Percentiles rank a stretch among this genome's conserved stretches.
These are phyloP conservation scores for Cheilinus undulatus DNA, from an alignment of 2,113 vertebrate genomes.

Conservation along the genomic window DNA sequence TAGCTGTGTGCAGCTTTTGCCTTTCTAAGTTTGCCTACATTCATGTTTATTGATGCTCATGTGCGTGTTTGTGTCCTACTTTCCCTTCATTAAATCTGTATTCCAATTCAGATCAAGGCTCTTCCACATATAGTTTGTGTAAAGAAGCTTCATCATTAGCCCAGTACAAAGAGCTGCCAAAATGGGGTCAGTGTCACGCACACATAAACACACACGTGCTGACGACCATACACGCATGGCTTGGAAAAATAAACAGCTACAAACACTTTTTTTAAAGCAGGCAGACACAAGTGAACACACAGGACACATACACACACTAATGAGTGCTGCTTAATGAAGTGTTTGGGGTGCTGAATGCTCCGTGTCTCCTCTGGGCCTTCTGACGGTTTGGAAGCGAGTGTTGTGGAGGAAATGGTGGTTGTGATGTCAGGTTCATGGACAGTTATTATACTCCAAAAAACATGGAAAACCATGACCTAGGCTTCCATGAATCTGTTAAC, in stretches of 20 bases:
- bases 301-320: conserved; percentile 56
- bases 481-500: background rate
- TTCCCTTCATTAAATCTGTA: conserved; percentile 74
- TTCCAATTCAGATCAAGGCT: conserved; percentile 81
- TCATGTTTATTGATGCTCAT: conserved; percentile 47
- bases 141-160: conserved; percentile 81
- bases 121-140: conserved; percentile 73
- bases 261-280: conserved; percentile 37
- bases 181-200: conserved; percentile 72
- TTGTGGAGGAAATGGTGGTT: background rate
- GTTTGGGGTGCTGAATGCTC: conserved; percentile 20
- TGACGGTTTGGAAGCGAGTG: conserved; percentile 7
- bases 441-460: background rate
- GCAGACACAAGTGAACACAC: conserved; percentile 20
- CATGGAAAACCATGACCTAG: background rate
- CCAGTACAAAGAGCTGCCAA: conserved; percentile 76
- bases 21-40: conserved; percentile 24
- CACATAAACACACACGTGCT: conserved; percentile 24
- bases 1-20: background rate
- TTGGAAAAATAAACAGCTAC: conserved; percentile 48
- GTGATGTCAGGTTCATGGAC: background rate
- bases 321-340: conserved; percentile 63
- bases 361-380: conserved; percentile 41
- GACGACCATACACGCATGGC: conserved; percentile 22
- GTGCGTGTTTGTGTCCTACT: conserved; percentile 66